Percentiles rank a stretch among this genome's conserved stretches.
Evolutionary conservation across 2,888 invertebrate species (phyloP).

Genomic region (Nephrotoma appendiculata): DNA sequence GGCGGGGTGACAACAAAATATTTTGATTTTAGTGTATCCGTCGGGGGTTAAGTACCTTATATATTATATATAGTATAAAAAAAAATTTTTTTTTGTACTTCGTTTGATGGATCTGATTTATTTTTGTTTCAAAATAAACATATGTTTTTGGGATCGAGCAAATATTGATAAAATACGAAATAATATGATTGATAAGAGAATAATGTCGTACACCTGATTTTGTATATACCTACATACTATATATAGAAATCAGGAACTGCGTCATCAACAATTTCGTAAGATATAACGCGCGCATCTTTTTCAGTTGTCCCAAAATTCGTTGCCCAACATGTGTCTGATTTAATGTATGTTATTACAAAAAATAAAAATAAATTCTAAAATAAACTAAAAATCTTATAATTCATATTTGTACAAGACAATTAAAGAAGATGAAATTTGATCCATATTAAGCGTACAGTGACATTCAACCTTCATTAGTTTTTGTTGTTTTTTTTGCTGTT

Average conservation of each 20-base stretch:
- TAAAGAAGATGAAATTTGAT: background rate
- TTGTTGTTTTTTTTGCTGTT: background rate
- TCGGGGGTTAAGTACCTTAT: background rate
- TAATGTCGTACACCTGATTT: background rate
- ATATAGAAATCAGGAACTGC: background rate
- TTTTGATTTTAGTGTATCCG: background rate
- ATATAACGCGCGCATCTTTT: too few species aligned
- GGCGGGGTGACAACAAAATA: background rate
- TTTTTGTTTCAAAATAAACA: background rate
- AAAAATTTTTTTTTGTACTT: background rate
- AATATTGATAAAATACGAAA: background rate
- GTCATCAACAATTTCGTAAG: background rate
- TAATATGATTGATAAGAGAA: background rate
- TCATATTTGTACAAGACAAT: background rate
- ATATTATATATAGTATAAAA: too few species aligned
- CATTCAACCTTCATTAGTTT: conserved; percentile 2
- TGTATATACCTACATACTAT: background rate
- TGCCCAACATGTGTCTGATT: background rate
- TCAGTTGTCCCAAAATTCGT: background rate
- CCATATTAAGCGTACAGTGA: conserved; percentile 1
- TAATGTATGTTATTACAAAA: background rate
- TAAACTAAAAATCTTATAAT: background rate
- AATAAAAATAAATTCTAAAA: background rate
- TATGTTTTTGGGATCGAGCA: background rate
- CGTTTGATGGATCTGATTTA: background rate